phyloP scores from a whole-genome alignment of 2,888 invertebrate genomes.

The Acrobasis suavella region DNA sequence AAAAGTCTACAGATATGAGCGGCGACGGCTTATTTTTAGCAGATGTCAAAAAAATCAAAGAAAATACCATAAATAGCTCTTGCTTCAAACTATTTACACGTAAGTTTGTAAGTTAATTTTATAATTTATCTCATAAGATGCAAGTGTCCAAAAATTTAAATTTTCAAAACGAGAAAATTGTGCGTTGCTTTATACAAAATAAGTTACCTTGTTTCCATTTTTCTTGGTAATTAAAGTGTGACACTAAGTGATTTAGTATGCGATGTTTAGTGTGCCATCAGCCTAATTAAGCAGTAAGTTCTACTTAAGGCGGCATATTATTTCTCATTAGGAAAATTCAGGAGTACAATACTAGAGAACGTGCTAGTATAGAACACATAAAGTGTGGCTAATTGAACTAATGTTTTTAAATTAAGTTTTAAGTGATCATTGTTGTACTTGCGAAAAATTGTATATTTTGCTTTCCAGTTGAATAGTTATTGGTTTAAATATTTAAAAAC shows the following conservation, averaged over 20 bases:
- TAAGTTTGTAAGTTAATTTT: no score
- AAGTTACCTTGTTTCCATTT: slow-evolving; percentile 16
- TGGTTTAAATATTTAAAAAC: no score
- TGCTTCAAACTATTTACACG: no score
- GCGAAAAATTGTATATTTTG: neutral
- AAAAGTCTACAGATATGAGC: no score
- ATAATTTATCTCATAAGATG: neutral
- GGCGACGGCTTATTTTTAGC: no score
- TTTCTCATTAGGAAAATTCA: slow-evolving; percentile 30
- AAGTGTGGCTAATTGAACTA: neutral
- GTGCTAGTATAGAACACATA: neutral
- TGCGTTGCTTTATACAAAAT: slow-evolving; percentile 24
- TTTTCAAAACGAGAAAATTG: slow-evolving; percentile 1
- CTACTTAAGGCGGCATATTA: slow-evolving; percentile 36
- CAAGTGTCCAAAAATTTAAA: neutral
- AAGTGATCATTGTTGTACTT: neutral
- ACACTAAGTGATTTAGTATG: slow-evolving; percentile 35
- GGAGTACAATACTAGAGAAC: neutral
- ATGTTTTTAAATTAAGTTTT: slow-evolving; percentile 4
- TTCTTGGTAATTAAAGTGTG: slow-evolving; percentile 34
- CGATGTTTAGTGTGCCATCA: slow-evolving; percentile 27
- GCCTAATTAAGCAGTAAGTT: slow-evolving; percentile 37
- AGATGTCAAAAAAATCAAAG: no score
- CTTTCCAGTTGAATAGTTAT: neutral
- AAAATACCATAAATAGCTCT: no score